Conservation (phyloP, 2,888 invertebrate species). For the Caradrina kadenii region DNA sequence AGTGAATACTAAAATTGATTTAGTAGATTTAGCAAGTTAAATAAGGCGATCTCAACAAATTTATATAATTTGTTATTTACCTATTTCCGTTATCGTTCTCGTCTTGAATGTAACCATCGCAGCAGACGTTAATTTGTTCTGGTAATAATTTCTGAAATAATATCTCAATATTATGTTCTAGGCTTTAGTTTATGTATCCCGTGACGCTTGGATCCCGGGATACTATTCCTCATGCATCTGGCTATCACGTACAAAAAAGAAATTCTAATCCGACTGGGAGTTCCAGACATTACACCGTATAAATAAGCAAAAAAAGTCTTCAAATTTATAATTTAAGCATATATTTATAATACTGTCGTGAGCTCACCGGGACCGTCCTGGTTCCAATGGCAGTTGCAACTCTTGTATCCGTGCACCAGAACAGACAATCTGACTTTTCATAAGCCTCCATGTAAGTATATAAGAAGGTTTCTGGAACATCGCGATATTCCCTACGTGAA, state of each 20-base stretch:
- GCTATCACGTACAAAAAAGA: no score
- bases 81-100: conserved; percentile 37
- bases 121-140: conserved; percentile 58
- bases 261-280: no score
- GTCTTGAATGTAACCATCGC: conserved; percentile 62
- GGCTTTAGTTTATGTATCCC: no score
- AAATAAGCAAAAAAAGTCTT: no score
- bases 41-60: neutral
- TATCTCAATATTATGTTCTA: no score
- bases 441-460: conserved; percentile 64
- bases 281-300: no score
- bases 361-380: conserved; percentile 55
- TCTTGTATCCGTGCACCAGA: conserved; percentile 63
- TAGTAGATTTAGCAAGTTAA: neutral
- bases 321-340: no score
- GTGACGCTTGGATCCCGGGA: no score
- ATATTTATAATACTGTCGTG: no score
- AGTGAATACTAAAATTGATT: conserved; percentile 56
- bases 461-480: conserved; percentile 62
- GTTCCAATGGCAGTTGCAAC: conserved; percentile 58
- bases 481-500: conserved; percentile 44
- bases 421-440: conserved; percentile 51
- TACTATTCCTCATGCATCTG: no score
- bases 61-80: conserved; percentile 28
- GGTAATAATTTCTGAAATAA: conserved; percentile 58